Evolutionary conservation across 2,113 vertebrate genomes (phyloP).

Genomic region (Colaptes auratus): DNA sequence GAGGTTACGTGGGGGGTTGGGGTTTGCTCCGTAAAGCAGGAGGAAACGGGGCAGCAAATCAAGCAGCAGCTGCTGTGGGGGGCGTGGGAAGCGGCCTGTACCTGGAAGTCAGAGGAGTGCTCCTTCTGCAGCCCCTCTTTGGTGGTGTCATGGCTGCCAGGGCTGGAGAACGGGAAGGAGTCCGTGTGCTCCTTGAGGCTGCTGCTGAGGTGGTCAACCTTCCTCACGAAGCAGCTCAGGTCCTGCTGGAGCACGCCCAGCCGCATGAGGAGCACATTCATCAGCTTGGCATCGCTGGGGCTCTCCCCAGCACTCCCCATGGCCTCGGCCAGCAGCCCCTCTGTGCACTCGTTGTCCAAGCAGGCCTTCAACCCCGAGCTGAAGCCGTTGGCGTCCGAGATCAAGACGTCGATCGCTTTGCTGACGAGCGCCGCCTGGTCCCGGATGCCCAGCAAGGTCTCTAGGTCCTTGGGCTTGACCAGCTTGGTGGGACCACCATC

Average conservation of each 20-base stretch:
- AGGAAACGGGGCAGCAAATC: conserved; percentile 71
- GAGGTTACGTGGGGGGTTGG: conserved; percentile 17
- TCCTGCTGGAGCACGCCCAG: conserved; percentile 89
- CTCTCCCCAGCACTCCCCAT: conserved; percentile 79
- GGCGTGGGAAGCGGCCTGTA: conserved; percentile 58
- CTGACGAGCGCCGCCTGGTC: conserved; percentile 90
- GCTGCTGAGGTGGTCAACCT: conserved; percentile 80
- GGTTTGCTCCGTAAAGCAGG: conserved; percentile 56
- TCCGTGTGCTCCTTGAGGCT: conserved; percentile 77
- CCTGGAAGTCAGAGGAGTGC: conserved; percentile 82
- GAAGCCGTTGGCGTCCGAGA: conserved; percentile 88
- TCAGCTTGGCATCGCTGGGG: conserved; percentile 82
- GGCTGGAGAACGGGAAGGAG: conserved; percentile 62
- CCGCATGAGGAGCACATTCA: conserved; percentile 86
- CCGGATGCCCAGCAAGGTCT: conserved; percentile 85
- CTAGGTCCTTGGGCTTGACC: conserved; percentile 83
- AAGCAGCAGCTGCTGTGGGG: conserved; percentile 58
- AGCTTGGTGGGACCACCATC: conserved; percentile 39
- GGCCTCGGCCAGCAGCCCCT: conserved; percentile 76
- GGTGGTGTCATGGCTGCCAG: conserved; percentile 65
- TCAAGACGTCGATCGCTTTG: conserved; percentile 91
- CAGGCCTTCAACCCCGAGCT: conserved; percentile 83
- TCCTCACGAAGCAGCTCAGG: conserved; percentile 86
- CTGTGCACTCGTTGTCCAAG: conserved; percentile 80
- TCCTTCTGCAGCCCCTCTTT: conserved; percentile 80